Evolutionary conservation across 2,888 invertebrate species (phyloP).

Genomic region (Nemotelus pantherinus): DNA sequence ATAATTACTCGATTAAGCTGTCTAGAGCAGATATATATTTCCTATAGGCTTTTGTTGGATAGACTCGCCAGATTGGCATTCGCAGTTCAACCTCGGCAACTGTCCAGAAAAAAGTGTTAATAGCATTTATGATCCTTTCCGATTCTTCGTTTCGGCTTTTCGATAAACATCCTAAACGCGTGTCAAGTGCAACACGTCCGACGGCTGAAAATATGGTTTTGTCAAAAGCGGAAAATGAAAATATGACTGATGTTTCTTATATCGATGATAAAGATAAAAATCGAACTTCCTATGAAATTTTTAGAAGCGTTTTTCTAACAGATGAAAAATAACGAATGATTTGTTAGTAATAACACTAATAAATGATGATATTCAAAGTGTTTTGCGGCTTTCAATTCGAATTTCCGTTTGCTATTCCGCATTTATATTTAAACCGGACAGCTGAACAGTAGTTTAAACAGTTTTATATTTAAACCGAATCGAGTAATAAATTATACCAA

Average conservation of each 20-base stretch:
- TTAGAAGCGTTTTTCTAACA: too few species aligned
- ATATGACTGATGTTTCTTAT: neutral
- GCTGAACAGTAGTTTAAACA: too few species aligned
- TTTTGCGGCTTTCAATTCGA: too few species aligned
- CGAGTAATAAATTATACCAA: too few species aligned
- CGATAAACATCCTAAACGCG: conserved; percentile 78
- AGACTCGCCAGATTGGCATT: conserved; percentile 79
- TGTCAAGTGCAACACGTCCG: conserved; percentile 82
- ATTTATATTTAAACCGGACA: too few species aligned
- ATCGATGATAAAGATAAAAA: conserved; percentile 16
- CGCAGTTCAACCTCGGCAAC: conserved; percentile 79
- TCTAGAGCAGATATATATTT: conserved; percentile 78
- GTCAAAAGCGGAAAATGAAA: neutral
- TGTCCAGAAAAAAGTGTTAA: conserved; percentile 80
- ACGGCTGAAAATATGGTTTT: conserved; percentile 70
- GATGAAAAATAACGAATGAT: too few species aligned
- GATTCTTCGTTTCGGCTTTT: conserved; percentile 71
- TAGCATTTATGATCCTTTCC: conserved; percentile 79
- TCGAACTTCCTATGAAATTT: neutral
- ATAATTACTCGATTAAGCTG: conserved; percentile 74
- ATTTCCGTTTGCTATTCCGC: too few species aligned
- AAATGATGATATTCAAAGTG: too few species aligned
- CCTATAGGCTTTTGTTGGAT: conserved; percentile 75
- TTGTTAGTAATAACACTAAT: too few species aligned
- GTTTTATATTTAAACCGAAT: too few species aligned